These are phyloP conservation scores for Pseudococcus viburni DNA, from an alignment of 2,888 invertebrate genomes.

Conservation along the genomic window DNA sequence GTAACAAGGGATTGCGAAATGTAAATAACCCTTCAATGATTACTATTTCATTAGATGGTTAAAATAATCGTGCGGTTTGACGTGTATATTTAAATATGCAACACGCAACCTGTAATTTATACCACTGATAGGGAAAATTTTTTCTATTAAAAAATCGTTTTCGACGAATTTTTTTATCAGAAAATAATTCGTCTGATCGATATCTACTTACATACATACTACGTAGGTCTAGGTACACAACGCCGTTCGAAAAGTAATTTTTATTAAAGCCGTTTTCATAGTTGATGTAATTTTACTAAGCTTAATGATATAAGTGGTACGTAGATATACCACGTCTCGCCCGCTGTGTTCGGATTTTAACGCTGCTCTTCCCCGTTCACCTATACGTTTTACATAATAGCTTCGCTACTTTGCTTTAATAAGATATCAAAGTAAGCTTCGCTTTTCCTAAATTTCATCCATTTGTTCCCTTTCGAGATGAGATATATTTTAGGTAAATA, in stretches of 20 bases:
- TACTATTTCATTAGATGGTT: constrained; percentile 49
- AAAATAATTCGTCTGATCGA: background rate
- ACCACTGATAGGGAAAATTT: background rate
- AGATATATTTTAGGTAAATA: constrained; percentile 10
- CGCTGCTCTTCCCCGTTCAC: background rate
- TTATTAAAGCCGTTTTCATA: background rate
- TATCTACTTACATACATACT: background rate
- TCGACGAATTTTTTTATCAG: background rate
- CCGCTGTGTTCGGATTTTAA: background rate
- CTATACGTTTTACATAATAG: background rate
- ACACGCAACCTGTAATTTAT: constrained; percentile 36
- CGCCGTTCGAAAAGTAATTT: background rate
- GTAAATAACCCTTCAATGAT: constrained; percentile 43
- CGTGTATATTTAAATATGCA: constrained; percentile 44
- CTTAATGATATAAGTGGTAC: constrained; percentile 15
- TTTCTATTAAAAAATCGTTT: constrained; percentile 21
- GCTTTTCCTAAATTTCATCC: background rate
- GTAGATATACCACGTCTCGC: background rate
- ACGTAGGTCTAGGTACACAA: too few species aligned
- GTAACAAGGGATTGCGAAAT: constrained; percentile 49
- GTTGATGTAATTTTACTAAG: background rate
- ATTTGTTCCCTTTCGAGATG: constrained; percentile 15
- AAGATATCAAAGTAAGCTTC: constrained; percentile 21
- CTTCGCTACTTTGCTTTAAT: constrained; percentile 10
- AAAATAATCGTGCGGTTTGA: constrained; percentile 44